Conservation (phyloP, 1,140 invertebrate species). For the Meloidogyne chitwoodi region DNA sequence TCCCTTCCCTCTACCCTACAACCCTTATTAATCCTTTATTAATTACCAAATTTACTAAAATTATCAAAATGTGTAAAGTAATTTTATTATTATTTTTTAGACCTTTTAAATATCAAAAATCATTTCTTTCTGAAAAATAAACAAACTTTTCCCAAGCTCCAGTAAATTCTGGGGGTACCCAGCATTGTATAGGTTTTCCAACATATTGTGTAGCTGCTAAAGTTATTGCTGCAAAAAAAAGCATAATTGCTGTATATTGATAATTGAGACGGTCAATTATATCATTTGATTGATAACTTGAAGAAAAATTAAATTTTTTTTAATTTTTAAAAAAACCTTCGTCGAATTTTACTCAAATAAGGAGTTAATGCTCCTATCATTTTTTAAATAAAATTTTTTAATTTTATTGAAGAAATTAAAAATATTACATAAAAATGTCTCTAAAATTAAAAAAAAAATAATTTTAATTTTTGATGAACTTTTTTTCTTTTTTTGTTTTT, state of each 20-base stretch:
- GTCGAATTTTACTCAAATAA: constrained; percentile 9
- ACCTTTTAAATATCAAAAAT: too few species aligned
- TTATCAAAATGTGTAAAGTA: too few species aligned
- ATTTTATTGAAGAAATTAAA: background rate
- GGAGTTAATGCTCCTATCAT: constrained; percentile 25
- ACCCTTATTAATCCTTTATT: too few species aligned
- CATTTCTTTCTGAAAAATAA: background rate
- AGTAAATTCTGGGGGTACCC: constrained; percentile 63
- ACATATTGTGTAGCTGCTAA: constrained; percentile 65
- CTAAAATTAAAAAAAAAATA: too few species aligned
- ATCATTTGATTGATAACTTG: constrained; percentile 63
- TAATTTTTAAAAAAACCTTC: background rate
- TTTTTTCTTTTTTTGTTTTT: too few species aligned
- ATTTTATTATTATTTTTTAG: too few species aligned
- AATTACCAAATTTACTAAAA: too few species aligned
- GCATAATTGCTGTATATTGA: constrained; percentile 64
- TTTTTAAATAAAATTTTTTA: background rate
- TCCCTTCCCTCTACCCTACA: too few species aligned
- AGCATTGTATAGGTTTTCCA: constrained; percentile 63
- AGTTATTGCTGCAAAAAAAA: constrained; percentile 63
- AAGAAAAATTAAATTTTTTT: background rate
- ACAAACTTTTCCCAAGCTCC: constrained; percentile 63
- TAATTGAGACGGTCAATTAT: constrained; percentile 64
- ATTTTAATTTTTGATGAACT: too few species aligned
- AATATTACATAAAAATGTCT: background rate